Base-by-base conservation (phyloP, 2,797 vertebrate species). In the Myoxocephalus aenaeus region DNA sequence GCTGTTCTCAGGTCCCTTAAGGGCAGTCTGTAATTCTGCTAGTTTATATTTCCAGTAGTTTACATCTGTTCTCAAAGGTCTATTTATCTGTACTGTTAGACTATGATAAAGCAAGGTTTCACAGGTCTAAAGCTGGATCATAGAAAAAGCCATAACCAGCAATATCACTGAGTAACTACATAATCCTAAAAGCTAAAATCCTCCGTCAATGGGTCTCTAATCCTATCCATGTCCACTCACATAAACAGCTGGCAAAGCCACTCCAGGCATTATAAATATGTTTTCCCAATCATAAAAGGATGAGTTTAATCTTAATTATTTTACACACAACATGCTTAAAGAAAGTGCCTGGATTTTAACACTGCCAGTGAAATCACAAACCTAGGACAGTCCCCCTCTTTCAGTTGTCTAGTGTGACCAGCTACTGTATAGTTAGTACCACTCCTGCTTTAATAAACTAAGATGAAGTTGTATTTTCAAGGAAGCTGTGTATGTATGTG, bases 131-230 rank as follows among this genome's bases (percentile, higher is more conserved):
- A 94, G 88, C 92, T 92, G 93, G 93, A 95, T 95, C 91, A 93
- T 65, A 83, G 87, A 88, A 89, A 91, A 88, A 80, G 84, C 84
- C 85, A 93, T 95, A 94, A 95, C 90, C 86, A 93, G 95, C 88
- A 90, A 87, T 95, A 97, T 97, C 96, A 96, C 94, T 96, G 94
- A 96, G 95, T 95, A 96, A 96, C 94, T 95, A 95, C 88, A 93
- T 97, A 97, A 97, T 95, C 96, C 96, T 81, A 92, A 97, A 96
- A 97, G 95, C 95, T 95, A 93, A 95, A 97, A 96, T 95, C 96
- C 90, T 88, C 95, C 91, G 94, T 94, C 95, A 95, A 94, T 95
- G 96, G 96, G 94, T 95, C 95, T 95, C 93, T 98, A 98, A 98
- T 98, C 97, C 96, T 93, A 96, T 96, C 96, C 94, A 93, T 92